Conservation (phyloP, 1,140 invertebrate genomes). For the Diuraphis noxia region DNA sequence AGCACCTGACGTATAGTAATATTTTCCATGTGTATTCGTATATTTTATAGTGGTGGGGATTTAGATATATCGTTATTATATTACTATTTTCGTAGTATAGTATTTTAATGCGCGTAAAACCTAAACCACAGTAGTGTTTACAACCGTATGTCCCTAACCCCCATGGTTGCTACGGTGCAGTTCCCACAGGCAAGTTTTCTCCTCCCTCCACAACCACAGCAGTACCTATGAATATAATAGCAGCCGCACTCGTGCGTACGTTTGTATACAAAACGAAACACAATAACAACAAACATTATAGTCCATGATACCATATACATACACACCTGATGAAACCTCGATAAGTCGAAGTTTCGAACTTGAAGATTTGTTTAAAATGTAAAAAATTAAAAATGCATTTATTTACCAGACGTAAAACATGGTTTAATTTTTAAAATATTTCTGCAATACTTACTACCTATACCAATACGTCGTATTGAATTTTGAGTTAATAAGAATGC, state of each 20-base stretch:
- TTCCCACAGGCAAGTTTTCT: neutral
- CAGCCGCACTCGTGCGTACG: neutral
- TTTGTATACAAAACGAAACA: neutral
- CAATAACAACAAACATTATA: neutral
- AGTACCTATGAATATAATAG: neutral
- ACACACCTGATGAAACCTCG: neutral
- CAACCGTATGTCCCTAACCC: neutral
- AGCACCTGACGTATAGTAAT: too few relatives aligned
- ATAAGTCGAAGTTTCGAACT: neutral
- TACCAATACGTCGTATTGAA: neutral
- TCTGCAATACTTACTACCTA: neutral
- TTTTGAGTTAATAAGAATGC: neutral
- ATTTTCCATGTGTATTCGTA: neutral
- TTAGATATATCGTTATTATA: neutral
- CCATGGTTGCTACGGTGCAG: constrained; percentile 27
- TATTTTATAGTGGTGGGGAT: neutral
- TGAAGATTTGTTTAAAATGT: neutral
- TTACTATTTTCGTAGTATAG: neutral
- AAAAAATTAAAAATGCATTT: neutral
- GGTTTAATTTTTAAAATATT: neutral
- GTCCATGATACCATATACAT: neutral
- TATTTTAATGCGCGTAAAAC: neutral
- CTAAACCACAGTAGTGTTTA: constrained; percentile 23
- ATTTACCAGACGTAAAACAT: neutral
- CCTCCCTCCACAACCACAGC: neutral